Conservation (phyloP, 2,113 vertebrate genomes). For the Carassius gibelio region DNA sequence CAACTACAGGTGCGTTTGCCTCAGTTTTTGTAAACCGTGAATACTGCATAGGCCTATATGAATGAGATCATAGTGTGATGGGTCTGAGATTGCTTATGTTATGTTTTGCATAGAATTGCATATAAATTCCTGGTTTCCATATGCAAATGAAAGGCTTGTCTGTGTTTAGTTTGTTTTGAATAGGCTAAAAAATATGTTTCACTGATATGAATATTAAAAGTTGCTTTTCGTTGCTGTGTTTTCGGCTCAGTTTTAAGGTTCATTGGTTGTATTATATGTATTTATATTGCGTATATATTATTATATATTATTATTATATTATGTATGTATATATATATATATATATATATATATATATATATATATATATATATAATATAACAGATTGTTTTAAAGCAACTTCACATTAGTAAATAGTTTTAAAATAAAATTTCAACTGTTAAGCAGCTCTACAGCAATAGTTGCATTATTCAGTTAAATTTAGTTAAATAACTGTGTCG, state of each 20-base stretch:
- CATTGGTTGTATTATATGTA: not conserved
- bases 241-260: too few species aligned
- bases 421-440: not conserved
- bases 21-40: not conserved
- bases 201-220: too few species aligned
- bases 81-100: not conserved
- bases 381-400: not conserved
- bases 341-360: not conserved
- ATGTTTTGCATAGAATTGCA: conserved; percentile 32
- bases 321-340: too few species aligned
- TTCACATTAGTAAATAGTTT: not conserved
- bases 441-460: too few species aligned
- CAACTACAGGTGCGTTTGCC: not conserved
- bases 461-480: not conserved
- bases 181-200: not conserved
- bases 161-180: not conserved
- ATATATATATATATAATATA: not conserved
- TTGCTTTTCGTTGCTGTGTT: too few species aligned
- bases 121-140: conserved; percentile 3
- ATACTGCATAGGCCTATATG: not conserved
- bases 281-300: not conserved
- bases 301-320: too few species aligned
- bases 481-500: too few species aligned
- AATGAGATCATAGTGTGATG: not conserved
- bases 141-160: not conserved